Percentiles rank a stretch among this genome's conserved stretches.
phyloP scores from a whole-genome alignment of 2,797 vertebrate genomes.

The Acridotheres tristis region DNA sequence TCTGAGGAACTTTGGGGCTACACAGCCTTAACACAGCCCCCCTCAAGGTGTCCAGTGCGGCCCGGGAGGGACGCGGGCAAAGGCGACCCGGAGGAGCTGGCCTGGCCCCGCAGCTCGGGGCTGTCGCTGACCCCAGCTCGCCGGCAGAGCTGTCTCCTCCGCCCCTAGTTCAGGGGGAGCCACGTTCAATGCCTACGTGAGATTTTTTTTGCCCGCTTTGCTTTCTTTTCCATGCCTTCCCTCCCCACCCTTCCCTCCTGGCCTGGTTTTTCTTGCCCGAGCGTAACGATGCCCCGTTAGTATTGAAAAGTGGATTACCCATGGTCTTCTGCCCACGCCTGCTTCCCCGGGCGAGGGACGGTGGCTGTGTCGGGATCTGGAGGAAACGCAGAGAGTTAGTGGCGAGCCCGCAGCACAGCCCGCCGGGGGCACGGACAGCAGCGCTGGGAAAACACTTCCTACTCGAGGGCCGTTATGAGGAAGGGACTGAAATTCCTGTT shows the following conservation, averaged over 20 bases:
- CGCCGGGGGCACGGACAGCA: constrained; percentile 24
- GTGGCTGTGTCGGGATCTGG: constrained; percentile 67
- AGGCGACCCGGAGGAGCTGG: neutral
- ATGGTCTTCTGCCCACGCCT: constrained; percentile 4
- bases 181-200: constrained; percentile 56
- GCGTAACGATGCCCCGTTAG: neutral
- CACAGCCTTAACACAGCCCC: neutral
- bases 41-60: fast-evolving
- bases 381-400: constrained; percentile 68
- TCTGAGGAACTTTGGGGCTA: neutral
- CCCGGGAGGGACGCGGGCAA: neutral
- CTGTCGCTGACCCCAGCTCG: neutral
- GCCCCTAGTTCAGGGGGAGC: neutral
- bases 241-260: neutral
- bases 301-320: constrained; percentile 5
- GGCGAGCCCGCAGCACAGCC: constrained; percentile 55
- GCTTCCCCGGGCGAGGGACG: constrained; percentile 18
- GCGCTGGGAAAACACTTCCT: constrained; percentile 23
- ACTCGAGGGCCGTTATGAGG: constrained; percentile 14
- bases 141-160: neutral
- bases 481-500: constrained; percentile 63
- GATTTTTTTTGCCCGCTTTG: neutral
- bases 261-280: neutral
- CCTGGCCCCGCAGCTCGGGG: neutral
- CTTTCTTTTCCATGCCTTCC: neutral